Evolutionary conservation across 2,888 invertebrate species (phyloP), one percentile per base, ranked within the genome.

Genomic region (Pterostichus niger): DNA sequence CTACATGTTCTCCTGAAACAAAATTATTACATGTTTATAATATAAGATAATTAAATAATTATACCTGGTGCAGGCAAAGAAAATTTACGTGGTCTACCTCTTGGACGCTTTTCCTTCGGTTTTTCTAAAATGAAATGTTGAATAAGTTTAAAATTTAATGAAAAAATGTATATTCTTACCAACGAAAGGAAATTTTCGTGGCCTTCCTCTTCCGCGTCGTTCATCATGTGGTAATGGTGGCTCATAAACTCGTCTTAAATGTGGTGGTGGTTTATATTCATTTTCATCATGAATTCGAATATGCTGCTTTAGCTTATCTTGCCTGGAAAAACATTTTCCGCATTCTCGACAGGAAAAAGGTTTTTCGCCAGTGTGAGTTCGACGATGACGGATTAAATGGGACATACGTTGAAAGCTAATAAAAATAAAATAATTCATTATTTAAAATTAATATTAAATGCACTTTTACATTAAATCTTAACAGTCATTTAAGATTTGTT

Each of bases 311-410:
- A 86, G 54, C 24, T 86, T 85, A 61, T 86, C 85, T 17, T 84
- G 82, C 11, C 86, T 76, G 49, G 85, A 85, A 76, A 85, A 86
- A 3, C 84, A 82, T 64, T 86, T 85, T 33, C 84, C 84, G 52
- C 86, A 86, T 35, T 85, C 77, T 31, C 71, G 54, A 56, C 86
- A 86, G 2, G 80, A 73, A 61, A 83, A 86, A 6, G 86, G 86
- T 24, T 85, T 82, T 46, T 85, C 85, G 3, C 84, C 85, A 9
- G 84, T 86, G 52, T 86, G 86, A 31, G 93, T 93, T 84, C 93
- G 91, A 84, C 92, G 91, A 88, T 93, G 93, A 0, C 93, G 91
- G 68, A 92, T 91, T 85, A 93, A 89, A 88, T 93, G 93, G 0
- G 93, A 93, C 15, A 93, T 92, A 15, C 93, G 91, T 84, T 92